These are phyloP conservation scores for Montipora capricornis DNA, from an alignment of 64 coral and sea anemone species.

Conservation along the genomic window DNA sequence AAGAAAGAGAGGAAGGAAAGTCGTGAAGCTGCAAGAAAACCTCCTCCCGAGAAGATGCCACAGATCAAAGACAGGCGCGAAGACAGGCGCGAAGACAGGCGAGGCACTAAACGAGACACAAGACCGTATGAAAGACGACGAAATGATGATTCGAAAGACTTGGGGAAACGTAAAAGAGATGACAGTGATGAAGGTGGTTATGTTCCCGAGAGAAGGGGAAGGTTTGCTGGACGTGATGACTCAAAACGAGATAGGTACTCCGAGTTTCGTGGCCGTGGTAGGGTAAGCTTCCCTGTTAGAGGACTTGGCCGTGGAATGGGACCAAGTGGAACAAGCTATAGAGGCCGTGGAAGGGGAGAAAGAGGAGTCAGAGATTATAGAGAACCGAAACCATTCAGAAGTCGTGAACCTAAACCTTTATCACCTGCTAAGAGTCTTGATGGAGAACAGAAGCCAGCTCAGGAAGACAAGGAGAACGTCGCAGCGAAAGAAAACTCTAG, in stretches of 20 bases:
- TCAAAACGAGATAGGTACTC: constrained; percentile 33
- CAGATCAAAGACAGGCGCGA: constrained; percentile 32
- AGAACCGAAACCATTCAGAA: constrained; percentile 8
- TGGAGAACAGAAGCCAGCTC: background rate
- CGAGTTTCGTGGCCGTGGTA: constrained; percentile 52
- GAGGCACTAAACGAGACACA: background rate
- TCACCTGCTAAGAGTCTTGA: background rate
- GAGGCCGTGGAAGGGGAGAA: constrained; percentile 84
- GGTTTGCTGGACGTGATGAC: constrained; percentile 57
- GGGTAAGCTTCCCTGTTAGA: constrained; percentile 69
- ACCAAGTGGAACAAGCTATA: constrained; percentile 35
- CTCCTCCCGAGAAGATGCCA: background rate
- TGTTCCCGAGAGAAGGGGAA: constrained; percentile 64
- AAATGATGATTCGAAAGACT: constrained; percentile 14
- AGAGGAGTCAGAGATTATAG: constrained; percentile 59
- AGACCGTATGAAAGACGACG: constrained; percentile 23
- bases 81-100: constrained; percentile 2
- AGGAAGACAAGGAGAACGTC: constrained; percentile 37
- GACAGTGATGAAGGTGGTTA: constrained; percentile 58
- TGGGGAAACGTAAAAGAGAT: constrained; percentile 61
- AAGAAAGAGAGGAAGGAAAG: constrained; percentile 65
- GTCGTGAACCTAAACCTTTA: constrained; percentile 14
- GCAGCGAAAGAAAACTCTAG: background rate
- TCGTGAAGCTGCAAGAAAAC: constrained; percentile 38
- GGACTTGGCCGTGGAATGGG: constrained; percentile 77